These are phyloP conservation scores for Cynopterus brachyotis DNA, from an alignment of 2,113 vertebrate species.

Conservation along the genomic window DNA sequence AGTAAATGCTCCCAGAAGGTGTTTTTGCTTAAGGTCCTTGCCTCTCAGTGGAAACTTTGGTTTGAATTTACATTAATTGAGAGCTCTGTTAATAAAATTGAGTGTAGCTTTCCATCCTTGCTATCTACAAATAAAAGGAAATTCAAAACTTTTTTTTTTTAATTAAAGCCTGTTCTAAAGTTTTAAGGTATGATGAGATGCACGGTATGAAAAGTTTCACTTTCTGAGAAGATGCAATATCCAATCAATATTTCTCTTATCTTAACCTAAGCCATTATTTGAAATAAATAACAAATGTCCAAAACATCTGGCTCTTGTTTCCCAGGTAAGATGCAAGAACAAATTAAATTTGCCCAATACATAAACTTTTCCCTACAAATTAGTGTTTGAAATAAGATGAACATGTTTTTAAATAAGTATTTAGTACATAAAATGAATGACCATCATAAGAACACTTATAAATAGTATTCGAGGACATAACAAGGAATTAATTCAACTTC, in stretches of 20 bases:
- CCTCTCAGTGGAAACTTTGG: neutral
- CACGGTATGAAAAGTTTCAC: neutral
- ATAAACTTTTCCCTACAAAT: slow-evolving; percentile 46
- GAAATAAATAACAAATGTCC: slow-evolving; percentile 42
- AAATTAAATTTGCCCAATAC: slow-evolving; percentile 5
- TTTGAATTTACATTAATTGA: slow-evolving; percentile 31
- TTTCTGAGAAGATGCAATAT: neutral
- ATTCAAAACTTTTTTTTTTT: slow-evolving; percentile 4
- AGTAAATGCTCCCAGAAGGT: neutral
- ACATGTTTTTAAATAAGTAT: slow-evolving; percentile 15
- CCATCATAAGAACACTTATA: neutral
- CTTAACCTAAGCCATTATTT: slow-evolving; percentile 15
- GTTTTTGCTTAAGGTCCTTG: neutral
- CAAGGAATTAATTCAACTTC: neutral
- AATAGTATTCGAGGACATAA: neutral
- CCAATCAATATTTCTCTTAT: slow-evolving; percentile 15
- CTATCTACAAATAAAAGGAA: neutral
- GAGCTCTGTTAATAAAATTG: neutral
- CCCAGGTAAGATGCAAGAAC: slow-evolving; percentile 24
- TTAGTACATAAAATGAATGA: slow-evolving; percentile 32
- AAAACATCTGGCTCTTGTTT: slow-evolving; percentile 55
- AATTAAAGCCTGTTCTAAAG: neutral
- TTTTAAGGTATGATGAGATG: neutral
- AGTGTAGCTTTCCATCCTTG: neutral
- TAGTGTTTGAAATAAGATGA: slow-evolving; percentile 28